Conservation (phyloP, 37 sponge, comb jelly and placozoan species). For the Halisarca cf. caerulea region DNA sequence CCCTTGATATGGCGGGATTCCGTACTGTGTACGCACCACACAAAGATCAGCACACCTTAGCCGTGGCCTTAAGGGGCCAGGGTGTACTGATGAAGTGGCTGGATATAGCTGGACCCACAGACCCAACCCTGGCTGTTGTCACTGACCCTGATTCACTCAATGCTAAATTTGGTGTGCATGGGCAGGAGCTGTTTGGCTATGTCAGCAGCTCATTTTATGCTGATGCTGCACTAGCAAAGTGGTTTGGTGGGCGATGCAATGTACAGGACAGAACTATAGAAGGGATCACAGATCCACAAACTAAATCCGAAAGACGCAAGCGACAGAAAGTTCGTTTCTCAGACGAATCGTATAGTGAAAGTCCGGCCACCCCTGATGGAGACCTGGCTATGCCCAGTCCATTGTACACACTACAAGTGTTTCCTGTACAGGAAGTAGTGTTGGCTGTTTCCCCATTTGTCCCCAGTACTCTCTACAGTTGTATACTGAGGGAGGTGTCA, state of each 20-base stretch:
- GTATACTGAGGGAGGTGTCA: conserved; percentile 38
- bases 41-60: not conserved
- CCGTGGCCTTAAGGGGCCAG: conserved; percentile 60
- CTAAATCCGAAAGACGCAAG: conserved; percentile 60
- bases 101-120: conserved; percentile 68
- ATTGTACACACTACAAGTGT: conserved; percentile 33
- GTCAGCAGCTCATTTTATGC: conserved; percentile 37
- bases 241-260: conserved; percentile 79
- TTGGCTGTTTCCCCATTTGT: conserved; percentile 57
- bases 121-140: conserved; percentile 45
- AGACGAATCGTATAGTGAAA: conserved; percentile 26
- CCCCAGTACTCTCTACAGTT: conserved; percentile 40
- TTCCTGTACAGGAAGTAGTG: conserved; percentile 34
- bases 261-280: conserved; percentile 50
- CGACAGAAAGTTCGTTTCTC: conserved; percentile 73
- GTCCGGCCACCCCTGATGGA: conserved; percentile 34
- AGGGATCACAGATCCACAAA: conserved; percentile 68
- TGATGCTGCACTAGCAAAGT: conserved; percentile 39
- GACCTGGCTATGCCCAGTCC: conserved; percentile 37
- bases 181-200: conserved; percentile 16
- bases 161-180: conserved; percentile 43
- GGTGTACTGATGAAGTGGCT: conserved; percentile 44
- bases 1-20: conserved; percentile 60
- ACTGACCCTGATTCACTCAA: conserved; percentile 70
- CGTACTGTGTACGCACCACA: conserved; percentile 37